Evolutionary conservation across 2,113 vertebrate species (phyloP), one percentile per base, ranked within the genome.

Genomic region (Thryonomys swinderianus): DNA sequence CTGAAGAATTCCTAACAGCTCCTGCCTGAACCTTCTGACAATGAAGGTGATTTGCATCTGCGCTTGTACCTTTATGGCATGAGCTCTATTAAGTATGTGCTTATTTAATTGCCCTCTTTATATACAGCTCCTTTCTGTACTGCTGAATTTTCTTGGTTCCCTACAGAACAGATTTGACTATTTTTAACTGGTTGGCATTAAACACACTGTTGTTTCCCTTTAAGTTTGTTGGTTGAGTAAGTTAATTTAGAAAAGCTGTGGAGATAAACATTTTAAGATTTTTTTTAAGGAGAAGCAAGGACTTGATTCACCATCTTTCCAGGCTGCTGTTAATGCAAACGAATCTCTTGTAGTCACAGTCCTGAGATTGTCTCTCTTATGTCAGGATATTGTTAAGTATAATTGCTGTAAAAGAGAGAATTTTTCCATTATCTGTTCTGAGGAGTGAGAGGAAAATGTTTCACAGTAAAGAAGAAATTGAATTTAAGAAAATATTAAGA

Each of bases 1-100:
- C 64, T 95, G 96, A 98, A 97, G 95, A 97, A 96, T 97, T 90
- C 73, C 85, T 69, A 90, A 92, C 89, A 97, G 92, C 84, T 96
- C 1, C 37, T 86, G 62, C 81, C n/a, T 23, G 88, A 91, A 81
- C 73, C 74, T 97, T 97, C 96, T 96, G 91, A 85, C 86, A 37
- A 57, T 61, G 90, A 92, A 45, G 88, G 64, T 85, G 90, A 34
- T 40, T 96, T 92, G 66, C 45, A 86, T 92, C 82, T 85, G 92
- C 83, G 73, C 78, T 0, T 94, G 42, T 37, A 85, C 61, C 87
- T 88, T 83, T 80, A 57, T 55, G 89, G 94, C 87, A 69, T 18
- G 48, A 86, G 85, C 66, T 88, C 25, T 85, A 90, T 93, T 42
- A 92, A 95, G 51, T 95, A 42, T 5, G 34, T 87, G 59, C 73